A percentile compares a stretch with the other conserved stretches of the same genome.
phyloP scores from a whole-genome alignment of 2,797 vertebrate genomes.

The Yasuhikotakia modesta region DNA sequence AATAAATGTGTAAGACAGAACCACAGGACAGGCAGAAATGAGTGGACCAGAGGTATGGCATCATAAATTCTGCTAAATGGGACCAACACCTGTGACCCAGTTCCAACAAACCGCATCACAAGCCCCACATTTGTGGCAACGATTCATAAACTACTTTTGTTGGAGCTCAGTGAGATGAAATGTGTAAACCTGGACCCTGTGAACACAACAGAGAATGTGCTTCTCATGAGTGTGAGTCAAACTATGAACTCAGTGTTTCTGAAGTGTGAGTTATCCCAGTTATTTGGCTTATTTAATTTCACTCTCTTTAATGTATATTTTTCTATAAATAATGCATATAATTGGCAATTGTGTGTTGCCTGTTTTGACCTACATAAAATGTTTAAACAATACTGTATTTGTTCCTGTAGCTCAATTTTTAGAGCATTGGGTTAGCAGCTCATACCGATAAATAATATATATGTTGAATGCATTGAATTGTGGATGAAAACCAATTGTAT shows the following conservation, averaged over 20 bases:
- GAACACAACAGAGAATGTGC: neutral
- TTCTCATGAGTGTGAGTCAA: neutral
- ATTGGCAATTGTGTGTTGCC: neutral
- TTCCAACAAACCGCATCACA: slow-evolving; percentile 17
- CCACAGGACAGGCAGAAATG: slow-evolving; percentile 1
- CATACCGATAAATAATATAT: too few species aligned
- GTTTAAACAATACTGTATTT: neutral
- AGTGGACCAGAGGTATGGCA: slow-evolving; percentile 12
- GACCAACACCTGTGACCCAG: slow-evolving; percentile 43
- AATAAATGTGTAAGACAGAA: neutral
- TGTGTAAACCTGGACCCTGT: slow-evolving; percentile 4
- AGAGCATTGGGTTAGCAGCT: too few species aligned
- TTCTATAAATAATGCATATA: neutral
- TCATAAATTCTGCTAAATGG: slow-evolving; percentile 11
- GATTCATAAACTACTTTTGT: neutral
- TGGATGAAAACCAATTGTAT: too few species aligned
- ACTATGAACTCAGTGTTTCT: neutral
- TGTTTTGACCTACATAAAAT: neutral
- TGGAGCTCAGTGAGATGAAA: slow-evolving; percentile 11
- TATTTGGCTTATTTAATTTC: neutral
- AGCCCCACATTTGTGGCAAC: neutral
- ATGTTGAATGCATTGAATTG: too few species aligned
- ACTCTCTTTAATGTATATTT: too few species aligned
- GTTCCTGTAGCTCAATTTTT: too few species aligned
- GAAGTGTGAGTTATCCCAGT: neutral